Conservation (phyloP, 2,888 invertebrate genomes). For the Dasysyrphus tricinctus region DNA sequence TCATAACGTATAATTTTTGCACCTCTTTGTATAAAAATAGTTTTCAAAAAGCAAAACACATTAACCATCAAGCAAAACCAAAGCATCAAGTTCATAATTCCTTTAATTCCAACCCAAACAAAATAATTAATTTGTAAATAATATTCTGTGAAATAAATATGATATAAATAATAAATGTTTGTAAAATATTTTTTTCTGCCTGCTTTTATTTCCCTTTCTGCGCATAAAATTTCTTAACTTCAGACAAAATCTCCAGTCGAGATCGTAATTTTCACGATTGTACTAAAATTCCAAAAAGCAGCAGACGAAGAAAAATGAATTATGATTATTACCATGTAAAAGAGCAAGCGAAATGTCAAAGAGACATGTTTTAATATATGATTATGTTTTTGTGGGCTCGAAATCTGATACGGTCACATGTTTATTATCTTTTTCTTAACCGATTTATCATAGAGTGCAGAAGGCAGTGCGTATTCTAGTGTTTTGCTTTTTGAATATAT, state of each 20-base stretch:
- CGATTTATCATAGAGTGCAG: slow-evolving; percentile 75
- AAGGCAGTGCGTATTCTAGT: slow-evolving; percentile 75
- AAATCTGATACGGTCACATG: slow-evolving; percentile 82
- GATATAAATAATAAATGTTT: slow-evolving; percentile 22
- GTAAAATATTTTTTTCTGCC: slow-evolving; percentile 7
- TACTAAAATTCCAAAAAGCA: slow-evolving; percentile 66
- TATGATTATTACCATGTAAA: slow-evolving; percentile 84
- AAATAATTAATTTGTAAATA: slow-evolving; percentile 27
- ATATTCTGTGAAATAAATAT: slow-evolving; percentile 29
- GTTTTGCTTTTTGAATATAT: slow-evolving; percentile 24
- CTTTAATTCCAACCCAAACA: background rate
- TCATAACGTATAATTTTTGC: no score
- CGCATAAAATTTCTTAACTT: slow-evolving; percentile 51
- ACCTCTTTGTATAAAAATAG: background rate
- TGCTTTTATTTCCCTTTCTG: slow-evolving; percentile 20
- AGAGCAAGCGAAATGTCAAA: slow-evolving; percentile 84
- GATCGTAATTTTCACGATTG: slow-evolving; percentile 73
- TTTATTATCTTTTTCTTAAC: slow-evolving; percentile 74
- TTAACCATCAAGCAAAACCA: background rate
- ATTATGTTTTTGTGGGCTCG: slow-evolving; percentile 83
- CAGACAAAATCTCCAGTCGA: slow-evolving; percentile 68
- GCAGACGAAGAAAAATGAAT: slow-evolving; percentile 81
- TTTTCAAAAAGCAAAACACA: background rate
- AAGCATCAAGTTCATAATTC: background rate
- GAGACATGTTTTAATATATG: slow-evolving; percentile 84